Evolutionary conservation across 2,113 vertebrate genomes (phyloP).

Genomic region (Alethe diademata): DNA sequence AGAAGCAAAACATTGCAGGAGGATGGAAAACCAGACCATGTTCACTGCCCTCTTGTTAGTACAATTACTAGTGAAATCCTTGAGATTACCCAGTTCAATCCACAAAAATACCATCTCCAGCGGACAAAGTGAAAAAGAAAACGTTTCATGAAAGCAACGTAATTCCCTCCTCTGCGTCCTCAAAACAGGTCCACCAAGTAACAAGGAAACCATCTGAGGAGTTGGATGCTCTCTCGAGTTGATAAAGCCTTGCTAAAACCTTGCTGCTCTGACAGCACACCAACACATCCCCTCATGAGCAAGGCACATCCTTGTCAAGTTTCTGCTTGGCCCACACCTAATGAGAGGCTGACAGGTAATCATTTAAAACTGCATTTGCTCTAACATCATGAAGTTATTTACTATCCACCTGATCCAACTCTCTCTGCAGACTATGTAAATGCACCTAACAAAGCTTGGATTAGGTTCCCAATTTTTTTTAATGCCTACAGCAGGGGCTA

Average conservation of each 20-base stretch:
- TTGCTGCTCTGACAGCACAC: not conserved
- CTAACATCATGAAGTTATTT: not conserved
- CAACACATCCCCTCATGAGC: not conserved
- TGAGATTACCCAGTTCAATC: not conserved
- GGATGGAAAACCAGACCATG: not conserved
- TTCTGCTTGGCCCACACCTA: not conserved
- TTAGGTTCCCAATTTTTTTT: not conserved
- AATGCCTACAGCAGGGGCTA: not conserved
- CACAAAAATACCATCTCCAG: not conserved
- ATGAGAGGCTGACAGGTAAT: not conserved
- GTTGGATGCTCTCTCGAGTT: accelerated
- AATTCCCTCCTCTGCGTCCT: not conserved
- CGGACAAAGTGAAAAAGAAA: not conserved
- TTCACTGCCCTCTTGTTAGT: not conserved
- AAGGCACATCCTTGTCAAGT: not conserved
- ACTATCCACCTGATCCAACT: not conserved
- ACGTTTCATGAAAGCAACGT: not conserved
- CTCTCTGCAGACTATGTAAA: not conserved
- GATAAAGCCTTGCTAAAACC: not conserved
- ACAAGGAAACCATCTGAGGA: not conserved
- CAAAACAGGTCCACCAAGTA: not conserved
- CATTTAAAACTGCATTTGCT: conserved; percentile 1
- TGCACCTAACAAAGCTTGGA: not conserved
- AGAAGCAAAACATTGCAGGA: not conserved
- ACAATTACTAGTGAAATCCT: not conserved